These are phyloP conservation scores for Rhea pennata DNA, from an alignment of 2,113 vertebrate genomes.

Conservation along the genomic window DNA sequence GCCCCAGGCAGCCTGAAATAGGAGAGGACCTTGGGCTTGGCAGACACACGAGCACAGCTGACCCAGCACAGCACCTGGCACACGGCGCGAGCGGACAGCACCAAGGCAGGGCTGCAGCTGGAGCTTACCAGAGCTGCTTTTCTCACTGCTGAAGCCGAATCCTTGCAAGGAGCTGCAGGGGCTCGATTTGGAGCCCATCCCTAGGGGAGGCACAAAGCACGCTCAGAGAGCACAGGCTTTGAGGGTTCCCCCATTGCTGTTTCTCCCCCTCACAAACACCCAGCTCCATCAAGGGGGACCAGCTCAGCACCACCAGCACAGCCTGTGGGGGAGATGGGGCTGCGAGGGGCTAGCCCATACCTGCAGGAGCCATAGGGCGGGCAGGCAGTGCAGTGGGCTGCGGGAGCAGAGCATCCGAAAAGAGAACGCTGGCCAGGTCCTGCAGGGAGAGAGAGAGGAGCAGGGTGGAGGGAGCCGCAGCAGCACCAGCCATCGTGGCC, in stretches of 20 bases:
- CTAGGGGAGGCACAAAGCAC: slow-evolving; percentile 14
- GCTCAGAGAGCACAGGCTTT: not conserved
- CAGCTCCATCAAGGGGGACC: not conserved
- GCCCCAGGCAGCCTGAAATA: fast-evolving
- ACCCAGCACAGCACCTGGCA: not conserved
- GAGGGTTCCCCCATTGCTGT: fast-evolving
- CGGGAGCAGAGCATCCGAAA: slow-evolving; percentile 78
- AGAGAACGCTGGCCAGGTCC: slow-evolving; percentile 88
- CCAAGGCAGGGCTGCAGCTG: not conserved
- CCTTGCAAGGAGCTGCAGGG: slow-evolving; percentile 85
- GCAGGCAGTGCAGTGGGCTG: slow-evolving; percentile 11
- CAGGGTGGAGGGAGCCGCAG: not conserved
- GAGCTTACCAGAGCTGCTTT: slow-evolving; percentile 73
- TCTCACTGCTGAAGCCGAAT: slow-evolving; percentile 87
- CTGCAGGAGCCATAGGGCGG: slow-evolving; percentile 44
- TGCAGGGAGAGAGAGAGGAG: not conserved
- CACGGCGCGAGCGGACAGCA: fast-evolving
- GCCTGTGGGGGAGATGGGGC: fast-evolving
- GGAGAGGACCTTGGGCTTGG: fast-evolving
- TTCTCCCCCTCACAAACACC: not conserved
- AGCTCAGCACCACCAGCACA: fast-evolving
- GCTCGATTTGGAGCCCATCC: slow-evolving; percentile 88
- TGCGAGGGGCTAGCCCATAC: not conserved
- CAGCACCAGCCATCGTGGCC: fast-evolving
- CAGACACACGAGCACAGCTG: fast-evolving